phyloP scores from a whole-genome alignment of 2,797 vertebrate species.

The Lophotriccus pileatus region DNA sequence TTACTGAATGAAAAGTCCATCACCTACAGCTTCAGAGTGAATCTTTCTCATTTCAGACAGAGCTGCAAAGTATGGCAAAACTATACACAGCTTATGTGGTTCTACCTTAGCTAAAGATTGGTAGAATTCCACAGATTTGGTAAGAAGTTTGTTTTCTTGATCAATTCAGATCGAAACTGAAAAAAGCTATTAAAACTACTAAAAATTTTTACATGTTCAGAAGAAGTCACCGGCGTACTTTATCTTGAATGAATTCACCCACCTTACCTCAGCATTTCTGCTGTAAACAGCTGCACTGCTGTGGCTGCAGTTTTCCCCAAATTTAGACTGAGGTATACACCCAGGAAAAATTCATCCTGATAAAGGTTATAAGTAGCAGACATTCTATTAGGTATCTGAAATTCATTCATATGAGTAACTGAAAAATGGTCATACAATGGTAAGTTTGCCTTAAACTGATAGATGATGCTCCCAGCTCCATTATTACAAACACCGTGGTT shows the following conservation, averaged over 20 bases:
- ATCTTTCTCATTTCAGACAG: not conserved
- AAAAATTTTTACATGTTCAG: not conserved
- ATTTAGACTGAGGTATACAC: not conserved
- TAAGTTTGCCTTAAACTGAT: constrained; percentile 29
- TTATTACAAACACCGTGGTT: constrained; percentile 42
- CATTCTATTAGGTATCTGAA: constrained; percentile 24
- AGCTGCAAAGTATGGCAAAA: not conserved
- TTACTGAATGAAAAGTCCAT: not conserved
- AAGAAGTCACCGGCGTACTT: not conserved
- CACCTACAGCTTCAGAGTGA: not conserved
- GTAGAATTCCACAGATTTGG: not conserved
- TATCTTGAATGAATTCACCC: not conserved
- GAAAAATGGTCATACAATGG: not conserved
- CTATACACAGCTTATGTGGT: not conserved
- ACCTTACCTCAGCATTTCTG: not conserved
- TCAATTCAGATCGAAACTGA: not conserved
- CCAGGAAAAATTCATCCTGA: not conserved
- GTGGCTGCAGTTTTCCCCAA: not conserved
- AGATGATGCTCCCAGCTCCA: constrained; percentile 22
- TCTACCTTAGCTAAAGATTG: not conserved
- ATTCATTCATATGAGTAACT: constrained; percentile 19
- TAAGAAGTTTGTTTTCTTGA: not conserved
- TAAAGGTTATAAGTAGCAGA: not conserved
- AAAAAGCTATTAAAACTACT: not conserved
- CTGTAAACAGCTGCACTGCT: not conserved